Conservation (phyloP, 2,888 invertebrate species). For the Anoplius nigerrimus region DNA sequence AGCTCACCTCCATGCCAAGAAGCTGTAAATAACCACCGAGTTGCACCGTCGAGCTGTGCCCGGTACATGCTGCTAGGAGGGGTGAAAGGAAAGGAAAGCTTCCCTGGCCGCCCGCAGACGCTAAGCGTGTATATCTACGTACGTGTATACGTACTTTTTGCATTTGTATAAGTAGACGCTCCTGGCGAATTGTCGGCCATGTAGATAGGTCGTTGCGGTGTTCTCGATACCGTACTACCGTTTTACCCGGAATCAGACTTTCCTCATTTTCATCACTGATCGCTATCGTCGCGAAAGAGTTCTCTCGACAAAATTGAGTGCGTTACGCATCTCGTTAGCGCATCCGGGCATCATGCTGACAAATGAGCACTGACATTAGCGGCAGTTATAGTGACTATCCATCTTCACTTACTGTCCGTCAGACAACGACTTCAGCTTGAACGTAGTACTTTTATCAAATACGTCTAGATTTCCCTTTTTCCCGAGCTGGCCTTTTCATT, state of each 20-base stretch:
- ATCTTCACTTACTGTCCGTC: no score
- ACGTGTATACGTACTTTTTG: no score
- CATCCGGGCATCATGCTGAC: slow-evolving; percentile 29
- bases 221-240: slow-evolving; percentile 38
- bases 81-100: slow-evolving; percentile 6
- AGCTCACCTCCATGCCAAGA: slow-evolving; percentile 70
- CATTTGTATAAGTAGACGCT: no score
- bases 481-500: no score
- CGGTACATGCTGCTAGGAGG: slow-evolving; percentile 48
- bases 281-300: slow-evolving; percentile 10
- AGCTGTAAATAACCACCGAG: slow-evolving; percentile 71
- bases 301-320: slow-evolving; percentile 6
- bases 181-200: slow-evolving; percentile 25
- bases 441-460: background rate
- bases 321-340: slow-evolving; percentile 52
- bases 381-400: no score
- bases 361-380: slow-evolving; percentile 7
- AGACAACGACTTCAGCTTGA: background rate
- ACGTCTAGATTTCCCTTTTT: slow-evolving; percentile 23
- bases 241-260: slow-evolving; percentile 33
- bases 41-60: slow-evolving; percentile 44
- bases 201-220: slow-evolving; percentile 15
- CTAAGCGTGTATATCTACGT: no score
- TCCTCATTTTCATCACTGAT: slow-evolving; percentile 25
- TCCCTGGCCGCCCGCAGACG: slow-evolving; percentile 9